These are phyloP conservation scores for Irena cyanogastra DNA, from an alignment of 2,113 vertebrate species.

Conservation along the genomic window DNA sequence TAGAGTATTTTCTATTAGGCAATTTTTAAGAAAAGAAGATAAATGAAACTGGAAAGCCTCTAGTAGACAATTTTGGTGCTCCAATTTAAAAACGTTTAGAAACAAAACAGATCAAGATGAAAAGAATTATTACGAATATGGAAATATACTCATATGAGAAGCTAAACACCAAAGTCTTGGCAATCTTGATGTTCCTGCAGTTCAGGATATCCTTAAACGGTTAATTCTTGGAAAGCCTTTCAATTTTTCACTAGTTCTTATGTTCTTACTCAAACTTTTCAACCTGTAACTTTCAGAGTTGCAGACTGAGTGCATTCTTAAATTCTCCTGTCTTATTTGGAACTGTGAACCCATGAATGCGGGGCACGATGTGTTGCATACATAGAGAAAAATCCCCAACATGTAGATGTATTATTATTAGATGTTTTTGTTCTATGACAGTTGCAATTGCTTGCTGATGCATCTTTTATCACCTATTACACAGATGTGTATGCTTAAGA, in stretches of 20 bases:
- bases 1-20: neutral
- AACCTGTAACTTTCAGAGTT: neutral
- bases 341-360: fast-evolving
- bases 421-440: neutral
- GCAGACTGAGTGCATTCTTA: neutral
- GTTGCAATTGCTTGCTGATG: neutral
- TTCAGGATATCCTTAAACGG: neutral
- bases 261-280: neutral
- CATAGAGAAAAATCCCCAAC: neutral
- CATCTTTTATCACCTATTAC: neutral
- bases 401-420: neutral
- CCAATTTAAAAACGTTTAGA: neutral
- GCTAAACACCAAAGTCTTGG: neutral
- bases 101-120: neutral
- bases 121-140: neutral
- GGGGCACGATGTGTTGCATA: neutral
- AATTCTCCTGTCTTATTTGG: neutral
- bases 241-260: neutral
- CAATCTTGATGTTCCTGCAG: neutral
- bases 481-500: neutral
- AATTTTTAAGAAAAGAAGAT: neutral
- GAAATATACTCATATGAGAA: neutral
- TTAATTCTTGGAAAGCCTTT: neutral
- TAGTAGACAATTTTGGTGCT: neutral
- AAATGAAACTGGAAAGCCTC: neutral